phyloP scores from a whole-genome alignment of 2,888 invertebrate species.

The Sesia bembeciformis region DNA sequence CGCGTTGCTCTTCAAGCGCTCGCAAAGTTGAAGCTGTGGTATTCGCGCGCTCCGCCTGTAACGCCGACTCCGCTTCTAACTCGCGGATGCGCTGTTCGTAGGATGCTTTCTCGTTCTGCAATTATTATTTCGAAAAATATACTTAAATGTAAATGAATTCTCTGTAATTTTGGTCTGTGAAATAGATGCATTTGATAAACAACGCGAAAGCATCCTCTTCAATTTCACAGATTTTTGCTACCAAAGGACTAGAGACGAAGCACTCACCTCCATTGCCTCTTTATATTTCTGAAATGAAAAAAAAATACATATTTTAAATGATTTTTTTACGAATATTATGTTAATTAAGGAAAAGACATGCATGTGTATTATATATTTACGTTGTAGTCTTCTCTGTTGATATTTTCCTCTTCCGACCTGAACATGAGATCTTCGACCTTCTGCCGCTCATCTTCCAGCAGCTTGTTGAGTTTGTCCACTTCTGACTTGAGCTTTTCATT shows the following conservation, averaged over 20 bases:
- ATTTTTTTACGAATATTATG: neutral
- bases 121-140: too few relatives aligned
- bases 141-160: too few relatives aligned
- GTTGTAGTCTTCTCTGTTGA: slow-evolving; percentile 91
- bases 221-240: too few relatives aligned
- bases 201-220: too few relatives aligned
- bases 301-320: neutral
- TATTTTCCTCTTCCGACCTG: slow-evolving; percentile 92
- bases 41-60: slow-evolving; percentile 48
- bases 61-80: slow-evolving; percentile 50
- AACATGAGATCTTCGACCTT: slow-evolving; percentile 94
- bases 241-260: too few relatives aligned
- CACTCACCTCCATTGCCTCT: slow-evolving; percentile 62
- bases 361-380: slow-evolving; percentile 61
- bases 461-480: slow-evolving; percentile 71
- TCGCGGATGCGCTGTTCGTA: slow-evolving; percentile 69
- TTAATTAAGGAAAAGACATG: neutral
- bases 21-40: slow-evolving; percentile 46
- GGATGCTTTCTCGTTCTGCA: slow-evolving; percentile 47
- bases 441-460: slow-evolving; percentile 84
- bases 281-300: slow-evolving; percentile 59
- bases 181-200: too few relatives aligned
- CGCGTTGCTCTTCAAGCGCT: slow-evolving; percentile 47
- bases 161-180: too few relatives aligned
- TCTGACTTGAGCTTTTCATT: slow-evolving; percentile 74